Evolutionary conservation across 1,140 invertebrate genomes (phyloP), one percentile per base, ranked within the genome.

Genomic region (Armadillidium nasatum): DNA sequence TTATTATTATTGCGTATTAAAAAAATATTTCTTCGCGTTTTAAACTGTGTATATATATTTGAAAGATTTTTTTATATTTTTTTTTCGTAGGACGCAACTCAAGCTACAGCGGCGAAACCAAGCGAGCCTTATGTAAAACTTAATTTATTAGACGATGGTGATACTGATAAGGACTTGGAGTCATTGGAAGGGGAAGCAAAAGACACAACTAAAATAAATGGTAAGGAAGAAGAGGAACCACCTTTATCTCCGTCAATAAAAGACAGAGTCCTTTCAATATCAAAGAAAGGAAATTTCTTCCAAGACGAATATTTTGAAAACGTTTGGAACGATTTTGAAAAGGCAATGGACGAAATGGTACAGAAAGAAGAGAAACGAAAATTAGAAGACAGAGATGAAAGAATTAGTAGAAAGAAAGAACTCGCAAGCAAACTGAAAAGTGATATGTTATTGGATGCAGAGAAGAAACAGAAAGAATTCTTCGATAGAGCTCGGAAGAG

Each of bases 321-420:
- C 7, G 79, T 78, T n/a, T 80, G 79, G 79, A 72, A 74, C 6
- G 79, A 80, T 44, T 80, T 80, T 68, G 79, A 80, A n/a, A 74
- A 43, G 3, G 79, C 77, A 19, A 76, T 80, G 21, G 79, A 80
- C n/a, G 79, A 80, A 10, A 46, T 80, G 67, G 74, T 80, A 33
- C 22, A 73, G 15, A 66, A 72, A 10, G 43, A 71, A 43, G 74
- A 77, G 13, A 74, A 77, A 54, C 67, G 54, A 19, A 66, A 68
- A 54, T 44, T 45, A 15, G 46, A 67, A 19, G 66, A 68, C 11
- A 44, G 68, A 21, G 6, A 76, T 60, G 23, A 23, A 66, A n/a
- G 77, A 75, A 9, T 46, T 68, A 75, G 78, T 22, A 71, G 15
- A 72, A 75, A 73, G 43, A 60, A 60, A 60, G 50, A 60, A 60